phyloP scores from a whole-genome alignment of 2,113 vertebrate genomes.

The Carettochelys insculpta region DNA sequence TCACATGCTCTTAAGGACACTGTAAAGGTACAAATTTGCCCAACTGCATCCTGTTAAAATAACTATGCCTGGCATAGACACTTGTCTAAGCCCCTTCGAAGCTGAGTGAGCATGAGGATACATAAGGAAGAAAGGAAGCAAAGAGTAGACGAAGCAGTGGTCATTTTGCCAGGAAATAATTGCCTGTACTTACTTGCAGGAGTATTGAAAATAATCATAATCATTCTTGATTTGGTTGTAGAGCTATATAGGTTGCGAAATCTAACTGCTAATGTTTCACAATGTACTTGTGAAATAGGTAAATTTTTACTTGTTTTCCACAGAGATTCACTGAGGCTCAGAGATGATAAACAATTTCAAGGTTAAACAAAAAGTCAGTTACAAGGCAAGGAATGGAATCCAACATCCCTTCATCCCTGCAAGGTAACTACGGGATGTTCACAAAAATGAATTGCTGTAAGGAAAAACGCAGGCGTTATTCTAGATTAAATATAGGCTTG shows the following conservation, averaged over 20 bases:
- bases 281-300: not conserved
- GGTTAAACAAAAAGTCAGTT: not conserved
- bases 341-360: not conserved
- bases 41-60: rapidly evolving
- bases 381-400: not conserved
- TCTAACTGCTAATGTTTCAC: not conserved
- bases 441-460: not conserved
- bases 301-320: not conserved
- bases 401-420: not conserved
- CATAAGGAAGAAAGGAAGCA: not conserved
- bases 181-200: not conserved
- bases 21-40: not conserved
- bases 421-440: too few species aligned
- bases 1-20: not conserved
- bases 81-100: not conserved
- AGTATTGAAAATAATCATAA: not conserved
- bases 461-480: not conserved
- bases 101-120: not conserved
- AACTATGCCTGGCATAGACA: not conserved
- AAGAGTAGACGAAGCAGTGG: not conserved
- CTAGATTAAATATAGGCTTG: not conserved
- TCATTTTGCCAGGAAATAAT: not conserved
- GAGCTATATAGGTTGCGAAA: not conserved
- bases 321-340: not conserved
- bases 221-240: not conserved